Evolutionary conservation across 2,113 vertebrate genomes (phyloP), one percentile per base, ranked within the genome.

Genomic region (Centropus unirufus): DNA sequence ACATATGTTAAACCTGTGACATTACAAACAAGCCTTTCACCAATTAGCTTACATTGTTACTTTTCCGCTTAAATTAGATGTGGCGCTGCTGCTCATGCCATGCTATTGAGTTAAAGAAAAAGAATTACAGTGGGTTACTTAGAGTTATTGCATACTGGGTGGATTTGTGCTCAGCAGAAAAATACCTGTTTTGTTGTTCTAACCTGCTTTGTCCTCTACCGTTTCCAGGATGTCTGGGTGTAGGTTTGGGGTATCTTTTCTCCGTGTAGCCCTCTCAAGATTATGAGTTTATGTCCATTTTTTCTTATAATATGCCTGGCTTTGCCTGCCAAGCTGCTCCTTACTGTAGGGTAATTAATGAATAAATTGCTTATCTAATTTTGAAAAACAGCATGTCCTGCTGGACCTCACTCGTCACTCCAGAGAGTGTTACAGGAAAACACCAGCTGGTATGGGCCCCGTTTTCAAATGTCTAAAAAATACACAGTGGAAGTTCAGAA

Each of bases 21-120:
- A 59, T 87, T 74, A 90, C 67, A 85, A 82, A 55, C 29, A n/a
- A 52, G 44, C 39, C 77, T 93, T 94, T 78, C 34, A 29, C 87
- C 67, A 62, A 47, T 96, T 76, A 95, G 83, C 72, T 83, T 47
- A 34, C 24, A n/a, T 82, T 62, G 67, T 82, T 82, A 36, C 67
- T 86, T 92, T 54, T 68, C 78, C 77, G 21, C 74, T 91, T 63
- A 47, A 90, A 70, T 83, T 59, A 88, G 76, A 59, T 57, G 13
- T 16, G 1, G 26, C 2, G 15, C 57, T 47, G 59, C 52, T 34
- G 51, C 36, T 29, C 16, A 32, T 57, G 30, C 67, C 44, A 4
- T 1, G 15, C 55, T n/a, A 10, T 85, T 84, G 22, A 40, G 76
- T 80, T 85, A 42, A 70, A 78, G 66, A n/a, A 73, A 36, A 70